Conservation (phyloP, 2,888 invertebrate genomes). For the Ormyrus rosae region DNA sequence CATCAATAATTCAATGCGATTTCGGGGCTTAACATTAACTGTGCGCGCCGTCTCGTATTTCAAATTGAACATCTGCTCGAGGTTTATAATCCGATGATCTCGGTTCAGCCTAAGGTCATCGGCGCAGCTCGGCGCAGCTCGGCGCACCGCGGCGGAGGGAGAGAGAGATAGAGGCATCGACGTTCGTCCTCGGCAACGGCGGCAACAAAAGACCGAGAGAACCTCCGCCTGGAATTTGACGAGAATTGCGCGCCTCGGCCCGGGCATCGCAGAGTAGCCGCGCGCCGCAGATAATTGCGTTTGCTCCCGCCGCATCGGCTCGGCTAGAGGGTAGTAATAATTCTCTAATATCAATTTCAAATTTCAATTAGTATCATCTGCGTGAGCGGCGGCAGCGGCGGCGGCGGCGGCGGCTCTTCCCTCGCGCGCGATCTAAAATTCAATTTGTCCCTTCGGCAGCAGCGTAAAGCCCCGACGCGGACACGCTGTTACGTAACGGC, state of each 20-base stretch:
- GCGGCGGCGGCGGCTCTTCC: too few relatives aligned
- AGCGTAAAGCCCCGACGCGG: constrained; percentile 3
- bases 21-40: constrained; percentile 43
- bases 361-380: constrained; percentile 76
- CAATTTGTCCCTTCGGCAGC: constrained; percentile 74
- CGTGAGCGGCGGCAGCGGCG: constrained; percentile 54
- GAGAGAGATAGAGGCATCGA: too few relatives aligned
- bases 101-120: not conserved
- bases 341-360: constrained; percentile 77
- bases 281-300: constrained; percentile 30
- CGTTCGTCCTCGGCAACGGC: too few relatives aligned
- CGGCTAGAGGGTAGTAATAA: constrained; percentile 70
- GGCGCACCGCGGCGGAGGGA: not conserved
- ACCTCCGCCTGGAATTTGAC: constrained; percentile 1
- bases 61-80: constrained; percentile 58
- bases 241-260: constrained; percentile 64
- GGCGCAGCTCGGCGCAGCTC: not conserved
- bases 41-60: constrained; percentile 52
- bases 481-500: constrained; percentile 54
- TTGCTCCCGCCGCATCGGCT: constrained; percentile 37
- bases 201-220: too few relatives aligned
- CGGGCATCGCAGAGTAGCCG: not conserved
- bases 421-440: constrained; percentile 72
- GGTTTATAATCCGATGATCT: constrained; percentile 58
- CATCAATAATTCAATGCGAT: constrained; percentile 51